These are phyloP conservation scores for Gymnogyps californianus DNA, from an alignment of 2,113 vertebrate genomes.

Conservation along the genomic window DNA sequence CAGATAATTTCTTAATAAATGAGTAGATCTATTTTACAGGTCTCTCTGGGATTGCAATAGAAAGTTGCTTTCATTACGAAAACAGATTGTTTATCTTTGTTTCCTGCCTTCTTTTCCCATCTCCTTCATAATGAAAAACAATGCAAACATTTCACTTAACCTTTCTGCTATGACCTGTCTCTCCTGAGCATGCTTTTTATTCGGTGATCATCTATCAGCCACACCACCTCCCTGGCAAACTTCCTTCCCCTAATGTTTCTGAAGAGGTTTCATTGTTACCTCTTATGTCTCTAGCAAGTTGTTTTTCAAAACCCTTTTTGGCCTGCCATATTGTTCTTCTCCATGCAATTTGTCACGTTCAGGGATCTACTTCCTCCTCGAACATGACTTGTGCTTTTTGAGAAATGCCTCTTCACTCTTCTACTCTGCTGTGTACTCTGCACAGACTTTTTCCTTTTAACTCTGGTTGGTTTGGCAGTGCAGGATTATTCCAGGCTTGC, in stretches of 20 bases:
- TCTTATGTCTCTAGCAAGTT: background rate
- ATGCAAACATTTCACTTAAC: background rate
- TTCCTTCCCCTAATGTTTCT: background rate
- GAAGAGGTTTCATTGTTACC: background rate
- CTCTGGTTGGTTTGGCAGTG: background rate
- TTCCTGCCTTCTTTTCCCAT: background rate
- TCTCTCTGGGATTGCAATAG: background rate
- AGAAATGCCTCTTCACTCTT: background rate
- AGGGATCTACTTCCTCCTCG: background rate
- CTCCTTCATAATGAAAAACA: background rate
- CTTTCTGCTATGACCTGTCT: background rate
- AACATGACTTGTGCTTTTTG: background rate
- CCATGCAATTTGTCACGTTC: background rate
- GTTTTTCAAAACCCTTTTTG: background rate
- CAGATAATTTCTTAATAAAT: background rate
- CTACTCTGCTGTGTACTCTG: background rate
- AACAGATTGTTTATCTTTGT: background rate
- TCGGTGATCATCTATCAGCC: background rate
- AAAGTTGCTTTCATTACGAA: background rate
- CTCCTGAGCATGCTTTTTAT: background rate
- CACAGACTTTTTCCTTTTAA: background rate
- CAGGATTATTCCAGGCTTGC: background rate
- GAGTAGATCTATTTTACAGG: background rate
- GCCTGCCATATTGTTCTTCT: background rate
- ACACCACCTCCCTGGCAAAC: background rate